Evolutionary conservation across 1,140 invertebrate species (phyloP), one percentile per base, ranked within the genome.

Genomic region (Mactra quadrangularis): DNA sequence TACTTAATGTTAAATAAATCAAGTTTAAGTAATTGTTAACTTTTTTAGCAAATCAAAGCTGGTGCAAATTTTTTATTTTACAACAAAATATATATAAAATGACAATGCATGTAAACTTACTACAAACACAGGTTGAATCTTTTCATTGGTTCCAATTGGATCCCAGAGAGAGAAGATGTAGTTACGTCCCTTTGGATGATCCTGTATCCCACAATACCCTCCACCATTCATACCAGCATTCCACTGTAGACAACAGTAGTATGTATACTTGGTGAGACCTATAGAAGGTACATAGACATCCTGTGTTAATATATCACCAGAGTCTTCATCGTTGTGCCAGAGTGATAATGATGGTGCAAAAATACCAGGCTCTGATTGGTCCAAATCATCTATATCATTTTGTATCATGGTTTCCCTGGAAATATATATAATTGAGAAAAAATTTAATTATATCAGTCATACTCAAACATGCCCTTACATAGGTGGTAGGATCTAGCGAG

Each of bases 141-240:
- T 59, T 41, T 77, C 68, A 9, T 81, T 78, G 17, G 50, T 29
- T 0, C 59, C 45, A 4, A 64, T n/a, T 6, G 86, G 84, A 45
- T 87, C 82, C 86, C 86, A 87, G 9, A 87, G 2, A 7, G 86
- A 86, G 60, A 87, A 87, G 19, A 87, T 87, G 57, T 82, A 87
- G 45, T 79, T 79, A 29, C 66, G 59, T 3, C 86, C 86, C 15
- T 78, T 57, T 0, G 84, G 84, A 45, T 87, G 86, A 27, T 87
- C 86, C 72, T 87, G 86, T 55, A 87, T 82, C 15, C 86, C 86
- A 38, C 86, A 87, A 71, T 87, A 87, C 19, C 86, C 86, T 29
- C 84, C 84, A 15, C 86, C 86, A 41, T 86, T 77, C 74, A 77
- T 62, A 17, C 84, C 82, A 29, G 41, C 52, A 74, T 87, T 87